phyloP scores from a whole-genome alignment of 2,888 invertebrate species.

The Andrena flavipes region DNA sequence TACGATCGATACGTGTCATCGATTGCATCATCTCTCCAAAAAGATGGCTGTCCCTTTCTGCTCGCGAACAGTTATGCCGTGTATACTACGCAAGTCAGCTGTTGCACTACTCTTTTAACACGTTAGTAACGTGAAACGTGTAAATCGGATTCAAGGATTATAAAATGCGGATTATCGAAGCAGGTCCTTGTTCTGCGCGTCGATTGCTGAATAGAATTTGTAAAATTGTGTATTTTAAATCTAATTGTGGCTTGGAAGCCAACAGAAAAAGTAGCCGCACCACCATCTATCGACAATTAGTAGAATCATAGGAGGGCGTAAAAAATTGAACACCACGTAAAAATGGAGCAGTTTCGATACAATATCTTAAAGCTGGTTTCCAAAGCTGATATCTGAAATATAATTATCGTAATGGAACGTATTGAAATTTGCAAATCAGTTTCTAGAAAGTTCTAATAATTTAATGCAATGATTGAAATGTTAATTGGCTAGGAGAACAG shows the following conservation, averaged over 20 bases:
- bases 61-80: slow-evolving; percentile 50
- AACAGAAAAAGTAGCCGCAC: background rate
- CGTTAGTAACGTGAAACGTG: background rate
- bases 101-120: slow-evolving; percentile 8
- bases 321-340: background rate
- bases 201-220: background rate
- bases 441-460: no score
- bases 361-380: background rate
- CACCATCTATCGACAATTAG: slow-evolving; percentile 32
- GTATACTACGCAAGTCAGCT: slow-evolving; percentile 40
- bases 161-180: background rate
- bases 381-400: background rate
- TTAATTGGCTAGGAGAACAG: background rate
- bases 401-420: background rate
- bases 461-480: background rate
- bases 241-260: background rate
- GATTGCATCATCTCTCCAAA: slow-evolving; percentile 67
- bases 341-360: background rate
- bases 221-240: slow-evolving; percentile 10
- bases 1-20: slow-evolving; percentile 65
- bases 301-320: background rate
- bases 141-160: background rate
- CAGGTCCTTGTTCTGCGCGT: background rate
- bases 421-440: background rate
- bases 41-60: slow-evolving; percentile 62